Base-by-base conservation (phyloP, 2,888 invertebrate species). In the Rutpela maculata region DNA sequence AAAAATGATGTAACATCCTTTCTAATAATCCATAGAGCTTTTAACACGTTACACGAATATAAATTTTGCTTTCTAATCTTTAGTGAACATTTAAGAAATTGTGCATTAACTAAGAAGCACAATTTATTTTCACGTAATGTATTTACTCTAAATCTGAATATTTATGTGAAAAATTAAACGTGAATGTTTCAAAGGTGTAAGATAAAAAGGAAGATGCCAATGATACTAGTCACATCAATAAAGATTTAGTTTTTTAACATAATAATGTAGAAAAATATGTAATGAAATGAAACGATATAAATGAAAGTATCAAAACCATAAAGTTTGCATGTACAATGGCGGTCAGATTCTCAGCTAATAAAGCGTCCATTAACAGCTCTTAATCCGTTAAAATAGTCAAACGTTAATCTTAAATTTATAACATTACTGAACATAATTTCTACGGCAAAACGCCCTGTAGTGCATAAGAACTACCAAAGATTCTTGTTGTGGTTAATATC, bases 401-500 rank as follows among this genome's bases (percentile, higher is more conserved):
- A 59, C 17, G 19, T 72, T 78, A 80, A 78, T 75, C 80, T 63
- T 67, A 55, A 75, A 74, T 80, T 80, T 78, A 78, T 78, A 73
- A 59, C 69, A 22, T 31, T 38, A 56, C 55, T 31, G 60, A 19
- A 56, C 56, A 63, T 76, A 71, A 76, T 71, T 71, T 57, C n/a
- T 71, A 65, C 73, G 62, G 74, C 75, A 78, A 76, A 76, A 76
- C 74, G 73, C 71, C 73, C 18, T 22, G 56, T 69, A 62, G 66
- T 70, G 50, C 71, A 74, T 75, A 78, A 76, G 78, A 78, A 77
- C 75, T 66, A 67, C 55, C 55, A n/a, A 55, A 55, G 31, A 65
- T 65, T 75, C 84, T 84, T 81, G 82, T 83, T 84, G 84, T 84
- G 83, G 82, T 80, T 82, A 81, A 82, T 84, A 86, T 86, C 84